Conservation (phyloP, 1,140 invertebrate species). For the Cherax destructor region DNA sequence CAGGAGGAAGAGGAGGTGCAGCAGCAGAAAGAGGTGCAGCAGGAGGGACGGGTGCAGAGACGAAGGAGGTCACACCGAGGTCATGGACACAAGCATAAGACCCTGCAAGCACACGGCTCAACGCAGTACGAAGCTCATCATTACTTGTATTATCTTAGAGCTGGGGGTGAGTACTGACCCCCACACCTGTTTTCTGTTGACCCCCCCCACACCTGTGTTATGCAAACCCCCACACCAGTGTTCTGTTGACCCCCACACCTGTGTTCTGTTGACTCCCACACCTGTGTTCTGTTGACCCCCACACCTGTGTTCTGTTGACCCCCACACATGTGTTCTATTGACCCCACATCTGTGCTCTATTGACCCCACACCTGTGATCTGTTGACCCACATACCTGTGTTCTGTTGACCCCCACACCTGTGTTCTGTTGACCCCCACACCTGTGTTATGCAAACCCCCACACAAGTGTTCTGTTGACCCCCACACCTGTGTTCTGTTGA, state of each 20-base stretch:
- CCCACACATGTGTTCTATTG: too few species aligned
- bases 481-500: not conserved
- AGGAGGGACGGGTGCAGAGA: not conserved
- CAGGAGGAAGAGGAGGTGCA: not conserved
- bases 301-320: too few species aligned
- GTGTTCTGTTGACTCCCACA: not conserved
- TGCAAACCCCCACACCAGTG: not conserved
- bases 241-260: not conserved
- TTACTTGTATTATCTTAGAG: not conserved
- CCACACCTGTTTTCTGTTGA: not conserved
- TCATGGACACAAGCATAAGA: conserved; percentile 18
- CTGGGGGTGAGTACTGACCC: not conserved
- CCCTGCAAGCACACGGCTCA: not conserved
- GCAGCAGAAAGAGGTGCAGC: not conserved
- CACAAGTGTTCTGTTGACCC: not conserved
- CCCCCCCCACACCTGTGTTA: not conserved
- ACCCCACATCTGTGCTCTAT: not conserved
- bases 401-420: not conserved
- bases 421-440: not conserved
- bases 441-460: not conserved
- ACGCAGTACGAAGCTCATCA: conserved; percentile 17
- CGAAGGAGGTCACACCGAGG: conserved; percentile 6
- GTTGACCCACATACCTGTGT: too few species aligned
- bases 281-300: too few species aligned
- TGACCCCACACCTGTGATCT: too few species aligned